Evolutionary conservation across 1,140 invertebrate genomes (phyloP), one percentile per base, ranked within the genome.

Genomic region (Heliconius congener): DNA sequence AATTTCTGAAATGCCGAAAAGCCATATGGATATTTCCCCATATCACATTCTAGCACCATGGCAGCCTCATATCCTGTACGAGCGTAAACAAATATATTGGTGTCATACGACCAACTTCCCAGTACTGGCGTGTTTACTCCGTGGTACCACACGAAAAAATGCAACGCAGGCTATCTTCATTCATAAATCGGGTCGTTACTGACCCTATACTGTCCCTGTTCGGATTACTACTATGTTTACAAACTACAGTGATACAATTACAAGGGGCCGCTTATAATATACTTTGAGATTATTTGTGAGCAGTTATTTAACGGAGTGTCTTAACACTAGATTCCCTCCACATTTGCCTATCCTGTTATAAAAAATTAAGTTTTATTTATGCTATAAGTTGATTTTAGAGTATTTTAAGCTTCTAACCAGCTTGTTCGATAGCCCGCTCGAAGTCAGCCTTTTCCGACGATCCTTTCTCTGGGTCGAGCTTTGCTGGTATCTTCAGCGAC

Each of bases 391-490:
- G 4, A 8, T 23, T 9, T 57, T n/a, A 19, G 55, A n/a, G 3
- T 30, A 66, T 71, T 71, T 13, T 42, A 78, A 75, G 90, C 86
- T 66, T 66, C 23, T 95, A 88, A 96, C 96, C 96, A 85, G 97
- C 96, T 95, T 97, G 94, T 96, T 97, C 97, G 87, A 98, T 97
- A 82, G 97, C 97, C 87, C 96, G 96, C 92, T 98, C 97, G 86
- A 98, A 98, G 89, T 97, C 97, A 92, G 97, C 97, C 92, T 97
- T 97, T 87, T 97, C 95, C 76, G 95, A 95, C 81, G 88, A 81
- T 81, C 94, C 93, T 83, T 95, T 95, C 89, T 95, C 95, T 78
- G 93, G 93, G 89, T 96, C 95, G 84, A 84, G 84, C 82, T 93
- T 94, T 66, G 83, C 88, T 85, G 87, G 83, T 83, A 87, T 87